phyloP scores from a whole-genome alignment of 1,140 invertebrate species.

The Cotesia glomerata region DNA sequence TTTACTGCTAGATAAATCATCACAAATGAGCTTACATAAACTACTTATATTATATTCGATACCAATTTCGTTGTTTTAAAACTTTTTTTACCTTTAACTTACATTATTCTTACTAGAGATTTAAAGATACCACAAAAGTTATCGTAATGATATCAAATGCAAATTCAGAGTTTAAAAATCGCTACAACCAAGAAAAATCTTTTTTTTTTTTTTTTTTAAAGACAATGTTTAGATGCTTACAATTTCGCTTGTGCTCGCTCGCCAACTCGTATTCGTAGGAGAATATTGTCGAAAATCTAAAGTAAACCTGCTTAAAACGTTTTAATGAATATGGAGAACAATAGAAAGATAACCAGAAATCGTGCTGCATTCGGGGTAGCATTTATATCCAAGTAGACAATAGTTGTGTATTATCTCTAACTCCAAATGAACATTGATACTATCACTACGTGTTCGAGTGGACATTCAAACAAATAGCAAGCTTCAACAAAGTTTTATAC shows the following conservation, averaged over 20 bases:
- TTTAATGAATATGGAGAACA: conserved; percentile 51
- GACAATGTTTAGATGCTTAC: too few relatives aligned
- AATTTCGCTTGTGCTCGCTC: conserved; percentile 2
- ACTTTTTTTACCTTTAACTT: background rate
- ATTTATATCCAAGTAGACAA: conserved; percentile 38
- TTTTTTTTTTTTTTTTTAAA: too few relatives aligned
- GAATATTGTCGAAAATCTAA: conserved; percentile 18
- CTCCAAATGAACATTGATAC: conserved; percentile 43
- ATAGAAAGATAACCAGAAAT: conserved; percentile 42
- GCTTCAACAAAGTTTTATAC: too few relatives aligned
- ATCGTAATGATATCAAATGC: too few relatives aligned
- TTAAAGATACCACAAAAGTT: background rate
- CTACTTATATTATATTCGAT: conserved; percentile 1
- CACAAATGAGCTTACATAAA: background rate
- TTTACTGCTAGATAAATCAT: background rate
- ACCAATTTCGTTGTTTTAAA: background rate
- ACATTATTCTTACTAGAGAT: background rate
- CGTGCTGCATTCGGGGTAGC: conserved; percentile 12
- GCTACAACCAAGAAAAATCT: background rate
- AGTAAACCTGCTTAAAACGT: conserved; percentile 34
- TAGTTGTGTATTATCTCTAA: conserved; percentile 38
- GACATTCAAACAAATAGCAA: background rate
- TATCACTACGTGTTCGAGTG: conserved; percentile 17
- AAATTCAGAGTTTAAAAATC: too few relatives aligned
- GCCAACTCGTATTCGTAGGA: background rate